Evolutionary conservation across 2,797 vertebrate species (phyloP).

Genomic region (Lates japonicus): DNA sequence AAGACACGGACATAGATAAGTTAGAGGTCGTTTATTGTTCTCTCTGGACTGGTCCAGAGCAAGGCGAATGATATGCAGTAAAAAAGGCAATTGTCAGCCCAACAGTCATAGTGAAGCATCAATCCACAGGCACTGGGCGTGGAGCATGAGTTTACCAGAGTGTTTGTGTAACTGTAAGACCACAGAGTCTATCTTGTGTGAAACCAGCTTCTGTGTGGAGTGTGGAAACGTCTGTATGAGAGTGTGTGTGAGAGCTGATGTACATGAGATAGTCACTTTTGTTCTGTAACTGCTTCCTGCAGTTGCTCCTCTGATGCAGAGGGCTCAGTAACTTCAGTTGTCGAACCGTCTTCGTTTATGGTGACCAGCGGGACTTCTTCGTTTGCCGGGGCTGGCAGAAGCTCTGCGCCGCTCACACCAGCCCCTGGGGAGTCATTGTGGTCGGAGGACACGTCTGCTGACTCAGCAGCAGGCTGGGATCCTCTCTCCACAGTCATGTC

Average conservation of each 20-base stretch:
- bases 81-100: constrained; percentile 79
- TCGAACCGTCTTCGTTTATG: constrained; percentile 56
- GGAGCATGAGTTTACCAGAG: constrained; percentile 63
- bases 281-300: constrained; percentile 87
- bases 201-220: constrained; percentile 47
- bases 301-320: constrained; percentile 95
- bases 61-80: constrained; percentile 84
- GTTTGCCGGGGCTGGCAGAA: constrained; percentile 11
- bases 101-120: constrained; percentile 81
- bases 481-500: constrained; percentile 84
- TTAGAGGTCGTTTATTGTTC: constrained; percentile 86
- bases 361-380: constrained; percentile 60
- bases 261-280: constrained; percentile 78
- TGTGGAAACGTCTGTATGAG: constrained; percentile 48
- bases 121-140: constrained; percentile 80
- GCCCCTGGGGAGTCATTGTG: constrained; percentile 45
- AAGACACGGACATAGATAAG: constrained; percentile 52
- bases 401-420: constrained; percentile 23
- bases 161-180: constrained; percentile 56
- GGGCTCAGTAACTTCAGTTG: constrained; percentile 83
- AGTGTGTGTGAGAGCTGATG: constrained; percentile 47
- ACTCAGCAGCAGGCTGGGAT: constrained; percentile 47
- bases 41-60: constrained; percentile 76
- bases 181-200: constrained; percentile 36
- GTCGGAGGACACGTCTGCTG: constrained; percentile 52